Conservation (phyloP, 2,797 vertebrate species). For the Syngnathus acus region DNA sequence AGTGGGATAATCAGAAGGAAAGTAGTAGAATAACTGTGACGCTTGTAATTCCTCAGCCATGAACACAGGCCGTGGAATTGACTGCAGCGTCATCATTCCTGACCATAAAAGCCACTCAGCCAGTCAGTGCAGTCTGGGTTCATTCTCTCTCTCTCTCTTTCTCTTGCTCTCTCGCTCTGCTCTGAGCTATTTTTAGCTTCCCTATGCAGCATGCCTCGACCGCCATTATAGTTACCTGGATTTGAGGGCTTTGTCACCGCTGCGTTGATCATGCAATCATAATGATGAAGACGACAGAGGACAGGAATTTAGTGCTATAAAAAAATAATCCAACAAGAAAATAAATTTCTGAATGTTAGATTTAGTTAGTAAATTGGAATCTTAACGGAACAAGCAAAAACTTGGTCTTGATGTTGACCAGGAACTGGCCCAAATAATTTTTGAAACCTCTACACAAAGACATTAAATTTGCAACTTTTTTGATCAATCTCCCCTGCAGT, state of each 20-base stretch:
- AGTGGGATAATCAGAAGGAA: conserved; percentile 25
- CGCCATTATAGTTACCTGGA: conserved; percentile 48
- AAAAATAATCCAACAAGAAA: not conserved
- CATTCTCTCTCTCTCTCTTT: conserved; percentile 36
- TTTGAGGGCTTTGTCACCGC: conserved; percentile 63
- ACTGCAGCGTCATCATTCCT: conserved; percentile 63
- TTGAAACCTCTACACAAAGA: not conserved
- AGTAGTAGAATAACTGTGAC: conserved; percentile 19
- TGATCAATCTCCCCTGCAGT: not conserved
- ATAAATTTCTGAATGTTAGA: conserved; percentile 35
- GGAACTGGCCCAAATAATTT: not conserved
- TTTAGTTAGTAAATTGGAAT: conserved; percentile 23
- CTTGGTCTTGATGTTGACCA: not conserved
- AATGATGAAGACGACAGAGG: not conserved
- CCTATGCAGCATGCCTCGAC: conserved; percentile 44
- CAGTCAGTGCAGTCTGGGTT: conserved; percentile 60
- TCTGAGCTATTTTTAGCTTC: conserved; percentile 63
- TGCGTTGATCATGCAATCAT: conserved; percentile 14
- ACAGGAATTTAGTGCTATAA: not conserved
- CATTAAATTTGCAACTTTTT: not conserved
- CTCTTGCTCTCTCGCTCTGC: not conserved
- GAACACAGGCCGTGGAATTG: conserved; percentile 37
- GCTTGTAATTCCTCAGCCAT: conserved; percentile 36
- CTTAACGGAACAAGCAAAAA: not conserved
- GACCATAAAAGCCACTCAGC: conserved; percentile 61